These are phyloP conservation scores for Poeciliopsis presidionis DNA, from an alignment of 2,797 vertebrate genomes.

Conservation along the genomic window DNA sequence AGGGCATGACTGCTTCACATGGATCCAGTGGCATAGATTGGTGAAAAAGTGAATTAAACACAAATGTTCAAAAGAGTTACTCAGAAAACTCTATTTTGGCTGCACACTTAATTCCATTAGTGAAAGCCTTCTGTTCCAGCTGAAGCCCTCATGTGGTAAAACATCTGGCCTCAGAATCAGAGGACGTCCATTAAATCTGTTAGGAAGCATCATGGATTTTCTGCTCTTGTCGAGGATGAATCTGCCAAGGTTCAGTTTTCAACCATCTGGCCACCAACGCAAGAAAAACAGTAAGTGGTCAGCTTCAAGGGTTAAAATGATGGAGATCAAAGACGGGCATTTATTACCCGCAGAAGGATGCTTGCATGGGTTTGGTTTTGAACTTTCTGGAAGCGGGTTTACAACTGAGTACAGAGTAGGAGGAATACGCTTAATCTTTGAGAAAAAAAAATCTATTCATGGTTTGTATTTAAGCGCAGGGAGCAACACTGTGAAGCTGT, in stretches of 20 bases:
- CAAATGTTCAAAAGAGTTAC: conserved; percentile 29
- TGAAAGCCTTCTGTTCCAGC: conserved; percentile 37
- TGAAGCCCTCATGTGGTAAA: conserved; percentile 34
- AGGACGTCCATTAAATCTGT: conserved; percentile 69
- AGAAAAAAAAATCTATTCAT: conserved; percentile 3
- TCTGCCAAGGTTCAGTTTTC: conserved; percentile 59
- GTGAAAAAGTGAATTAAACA: conserved; percentile 52
- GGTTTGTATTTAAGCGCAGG: conserved; percentile 30
- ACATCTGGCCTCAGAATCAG: conserved; percentile 44
- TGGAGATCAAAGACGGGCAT: conserved; percentile 75
- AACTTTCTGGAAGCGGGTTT: conserved; percentile 54
- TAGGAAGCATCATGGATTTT: conserved; percentile 65
- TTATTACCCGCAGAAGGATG: conserved; percentile 69
- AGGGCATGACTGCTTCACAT: conserved; percentile 61
- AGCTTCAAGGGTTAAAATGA: conserved; percentile 61
- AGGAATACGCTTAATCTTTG: conserved; percentile 20
- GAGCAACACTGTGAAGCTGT: conserved; percentile 30
- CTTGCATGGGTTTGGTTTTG: conserved; percentile 49
- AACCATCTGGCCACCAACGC: conserved; percentile 76
- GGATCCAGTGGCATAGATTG: conserved; percentile 40
- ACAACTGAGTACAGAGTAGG: conserved; percentile 26
- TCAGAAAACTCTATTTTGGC: conserved; percentile 38
- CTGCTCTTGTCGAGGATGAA: conserved; percentile 55
- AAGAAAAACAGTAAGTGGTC: conserved; percentile 72
- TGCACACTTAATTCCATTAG: conserved; percentile 28